Conservation (phyloP, 2,113 vertebrate genomes). For the Petroica traversi region DNA sequence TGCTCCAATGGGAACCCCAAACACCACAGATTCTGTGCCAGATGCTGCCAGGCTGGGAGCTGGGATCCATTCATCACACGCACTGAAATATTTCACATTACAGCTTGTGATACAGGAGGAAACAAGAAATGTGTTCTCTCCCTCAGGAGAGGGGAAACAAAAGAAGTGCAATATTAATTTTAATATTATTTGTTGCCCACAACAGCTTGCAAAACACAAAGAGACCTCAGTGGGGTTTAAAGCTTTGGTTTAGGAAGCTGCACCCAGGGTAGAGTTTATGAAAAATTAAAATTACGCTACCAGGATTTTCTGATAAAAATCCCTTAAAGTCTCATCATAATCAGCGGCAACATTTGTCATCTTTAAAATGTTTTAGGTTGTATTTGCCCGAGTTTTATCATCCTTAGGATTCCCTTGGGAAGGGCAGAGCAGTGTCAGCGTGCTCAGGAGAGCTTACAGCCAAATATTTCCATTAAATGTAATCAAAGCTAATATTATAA, state of each 20-base stretch:
- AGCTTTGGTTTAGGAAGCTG: neutral
- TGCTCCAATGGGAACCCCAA: fast-evolving
- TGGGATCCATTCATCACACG: neutral
- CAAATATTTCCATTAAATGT: neutral
- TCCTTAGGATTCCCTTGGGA: neutral
- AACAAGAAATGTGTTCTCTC: neutral
- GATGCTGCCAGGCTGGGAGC: neutral
- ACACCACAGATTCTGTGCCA: neutral
- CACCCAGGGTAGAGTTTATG: neutral
- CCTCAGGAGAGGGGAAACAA: neutral
- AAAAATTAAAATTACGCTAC: neutral
- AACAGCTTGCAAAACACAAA: neutral
- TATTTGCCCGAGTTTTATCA: neutral
- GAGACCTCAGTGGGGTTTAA: neutral
- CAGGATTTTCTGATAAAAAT: neutral
- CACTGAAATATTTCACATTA: neutral
- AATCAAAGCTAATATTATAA: neutral
- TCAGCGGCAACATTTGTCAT: neutral
- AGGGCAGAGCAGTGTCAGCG: neutral
- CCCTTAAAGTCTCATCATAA: neutral
- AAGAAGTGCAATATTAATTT: neutral
- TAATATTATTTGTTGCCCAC: neutral
- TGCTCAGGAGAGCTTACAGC: neutral
- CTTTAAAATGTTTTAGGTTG: neutral
- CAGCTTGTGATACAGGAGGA: neutral